Evolutionary conservation across 2,113 vertebrate genomes (phyloP).

Genomic region (Hemiscyllium ocellatum): DNA sequence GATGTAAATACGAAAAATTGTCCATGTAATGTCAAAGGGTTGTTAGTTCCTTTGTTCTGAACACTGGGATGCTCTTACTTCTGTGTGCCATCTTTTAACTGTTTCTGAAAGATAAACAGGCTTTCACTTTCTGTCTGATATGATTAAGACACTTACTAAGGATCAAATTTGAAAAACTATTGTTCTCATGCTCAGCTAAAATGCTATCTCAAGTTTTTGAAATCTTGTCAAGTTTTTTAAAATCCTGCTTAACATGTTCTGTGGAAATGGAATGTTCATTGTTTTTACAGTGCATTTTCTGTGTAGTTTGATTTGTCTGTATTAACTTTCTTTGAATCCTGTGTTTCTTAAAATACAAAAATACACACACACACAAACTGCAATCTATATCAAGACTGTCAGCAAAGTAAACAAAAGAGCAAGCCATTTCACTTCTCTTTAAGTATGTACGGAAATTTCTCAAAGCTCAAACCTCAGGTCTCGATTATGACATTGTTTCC

Average conservation of each 20-base stretch:
- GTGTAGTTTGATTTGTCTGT: neutral
- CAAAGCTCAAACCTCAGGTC: neutral
- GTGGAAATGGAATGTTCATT: neutral
- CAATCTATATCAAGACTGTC: neutral
- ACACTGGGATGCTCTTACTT: neutral
- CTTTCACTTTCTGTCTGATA: neutral
- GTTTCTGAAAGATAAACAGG: constrained; percentile 3
- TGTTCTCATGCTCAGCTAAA: neutral
- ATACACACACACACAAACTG: neutral
- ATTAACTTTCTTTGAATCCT: neutral
- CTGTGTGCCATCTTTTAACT: neutral
- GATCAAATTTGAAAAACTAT: neutral
- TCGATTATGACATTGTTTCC: neutral
- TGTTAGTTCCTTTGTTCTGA: neutral
- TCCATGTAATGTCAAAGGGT: neutral
- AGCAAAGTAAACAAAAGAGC: neutral
- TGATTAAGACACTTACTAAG: neutral
- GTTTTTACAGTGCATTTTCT: neutral
- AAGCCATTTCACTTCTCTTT: neutral
- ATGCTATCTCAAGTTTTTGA: neutral
- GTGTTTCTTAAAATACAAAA: neutral
- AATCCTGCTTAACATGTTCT: neutral
- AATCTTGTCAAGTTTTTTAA: neutral
- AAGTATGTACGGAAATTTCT: neutral
- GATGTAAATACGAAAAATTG: neutral